phyloP scores from a whole-genome alignment of 2,888 invertebrate species.

The Drosophila quinaria region DNA sequence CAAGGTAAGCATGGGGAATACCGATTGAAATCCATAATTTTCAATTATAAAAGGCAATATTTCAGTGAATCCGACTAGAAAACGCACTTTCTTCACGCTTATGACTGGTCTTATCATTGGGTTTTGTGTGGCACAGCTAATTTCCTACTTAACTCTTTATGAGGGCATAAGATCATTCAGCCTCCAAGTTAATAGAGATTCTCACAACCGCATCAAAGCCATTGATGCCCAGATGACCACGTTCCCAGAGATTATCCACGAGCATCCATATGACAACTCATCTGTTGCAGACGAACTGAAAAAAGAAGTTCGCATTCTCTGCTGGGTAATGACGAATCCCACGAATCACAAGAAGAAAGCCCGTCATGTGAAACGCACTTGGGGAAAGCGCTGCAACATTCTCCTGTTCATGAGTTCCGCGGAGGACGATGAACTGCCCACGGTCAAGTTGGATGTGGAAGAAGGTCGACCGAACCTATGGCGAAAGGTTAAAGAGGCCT shows the following conservation, averaged over 20 bases:
- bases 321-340: slow-evolving; percentile 98
- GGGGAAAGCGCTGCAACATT: slow-evolving; percentile 95
- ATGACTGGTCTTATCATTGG: slow-evolving; percentile 36
- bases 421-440: slow-evolving; percentile 90
- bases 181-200: neutral
- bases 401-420: slow-evolving; percentile 93
- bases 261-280: slow-evolving; percentile 87
- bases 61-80: slow-evolving; percentile 20
- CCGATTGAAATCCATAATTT: too few species aligned
- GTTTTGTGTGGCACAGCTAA: slow-evolving; percentile 34
- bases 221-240: neutral
- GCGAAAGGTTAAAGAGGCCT: slow-evolving; percentile 98
- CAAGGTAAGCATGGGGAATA: neutral
- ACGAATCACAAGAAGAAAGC: slow-evolving; percentile 94
- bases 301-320: slow-evolving; percentile 93
- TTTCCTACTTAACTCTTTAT: slow-evolving; percentile 34
- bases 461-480: slow-evolving; percentile 96
- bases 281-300: slow-evolving; percentile 90
- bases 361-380: slow-evolving; percentile 95
- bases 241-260: slow-evolving; percentile 6
- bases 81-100: slow-evolving; percentile 11
- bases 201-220: neutral
- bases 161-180: slow-evolving; percentile 9
- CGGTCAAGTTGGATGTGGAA: slow-evolving; percentile 91
- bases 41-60: neutral